phyloP scores from a whole-genome alignment of 2,797 vertebrate genomes.

The Tadarida brasiliensis region DNA sequence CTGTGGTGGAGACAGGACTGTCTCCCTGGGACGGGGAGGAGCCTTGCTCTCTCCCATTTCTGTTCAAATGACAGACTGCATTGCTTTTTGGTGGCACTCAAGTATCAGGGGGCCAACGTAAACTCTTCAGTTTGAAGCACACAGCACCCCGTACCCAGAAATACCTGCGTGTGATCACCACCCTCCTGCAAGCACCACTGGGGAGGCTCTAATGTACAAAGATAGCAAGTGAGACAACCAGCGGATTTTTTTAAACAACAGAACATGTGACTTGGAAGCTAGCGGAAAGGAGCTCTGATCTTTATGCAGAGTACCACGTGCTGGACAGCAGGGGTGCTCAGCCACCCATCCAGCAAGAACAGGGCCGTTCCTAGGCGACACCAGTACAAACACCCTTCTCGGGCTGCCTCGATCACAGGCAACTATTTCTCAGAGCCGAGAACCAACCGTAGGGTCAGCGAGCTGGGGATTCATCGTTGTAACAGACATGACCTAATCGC shows the following conservation, averaged over 20 bases:
- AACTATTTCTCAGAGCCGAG: not conserved
- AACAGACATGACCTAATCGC: not conserved
- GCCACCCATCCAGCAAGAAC: not conserved
- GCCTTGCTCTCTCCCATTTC: slow-evolving; percentile 1
- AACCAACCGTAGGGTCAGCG: no score
- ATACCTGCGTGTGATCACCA: not conserved
- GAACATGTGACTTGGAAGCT: not conserved
- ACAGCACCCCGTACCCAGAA: not conserved
- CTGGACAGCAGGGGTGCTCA: not conserved
- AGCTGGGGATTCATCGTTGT: no score
- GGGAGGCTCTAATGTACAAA: not conserved
- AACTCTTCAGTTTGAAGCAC: slow-evolving; percentile 27
- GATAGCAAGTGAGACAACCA: not conserved
- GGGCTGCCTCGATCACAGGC: not conserved
- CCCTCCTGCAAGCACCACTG: not conserved
- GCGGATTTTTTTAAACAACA: not conserved
- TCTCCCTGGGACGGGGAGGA: slow-evolving; percentile 43
- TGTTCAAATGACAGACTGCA: slow-evolving; percentile 73
- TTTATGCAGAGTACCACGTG: no score
- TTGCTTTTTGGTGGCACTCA: slow-evolving; percentile 61
- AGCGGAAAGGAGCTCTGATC: not conserved
- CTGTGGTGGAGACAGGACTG: slow-evolving; percentile 27
- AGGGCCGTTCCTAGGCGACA: not conserved
- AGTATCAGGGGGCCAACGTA: slow-evolving; percentile 65
- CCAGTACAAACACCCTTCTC: not conserved